phyloP scores from a whole-genome alignment of 2,797 vertebrate species.

The Alauda arvensis region DNA sequence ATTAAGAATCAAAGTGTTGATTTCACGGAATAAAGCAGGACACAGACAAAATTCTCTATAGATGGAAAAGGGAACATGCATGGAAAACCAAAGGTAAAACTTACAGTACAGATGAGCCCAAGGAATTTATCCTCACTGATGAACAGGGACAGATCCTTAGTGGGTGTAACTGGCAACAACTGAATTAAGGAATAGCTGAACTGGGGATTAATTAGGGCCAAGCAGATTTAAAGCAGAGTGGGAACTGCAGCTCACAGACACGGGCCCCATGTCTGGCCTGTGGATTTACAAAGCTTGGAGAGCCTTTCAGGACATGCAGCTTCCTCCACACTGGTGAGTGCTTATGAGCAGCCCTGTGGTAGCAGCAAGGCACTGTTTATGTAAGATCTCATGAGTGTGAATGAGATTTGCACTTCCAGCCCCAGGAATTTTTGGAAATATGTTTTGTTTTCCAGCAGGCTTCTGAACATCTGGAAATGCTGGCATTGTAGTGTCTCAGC shows the following conservation, averaged over 20 bases:
- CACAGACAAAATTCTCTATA: neutral
- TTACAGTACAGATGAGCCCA: neutral
- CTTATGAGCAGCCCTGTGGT: neutral
- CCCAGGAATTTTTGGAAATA: constrained; percentile 16
- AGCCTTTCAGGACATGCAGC: neutral
- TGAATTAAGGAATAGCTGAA: neutral
- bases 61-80: neutral
- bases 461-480: constrained; percentile 49
- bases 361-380: neutral
- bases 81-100: neutral
- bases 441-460: constrained; percentile 30
- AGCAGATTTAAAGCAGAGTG: neutral
- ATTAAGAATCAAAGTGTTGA: neutral
- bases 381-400: neutral
- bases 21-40: neutral
- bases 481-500: neutral
- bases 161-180: neutral
- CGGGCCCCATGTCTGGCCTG: neutral
- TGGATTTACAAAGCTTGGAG: neutral
- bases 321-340: neutral
- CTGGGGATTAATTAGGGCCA: neutral
- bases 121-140: neutral
- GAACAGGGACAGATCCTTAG: neutral
- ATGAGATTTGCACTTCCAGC: constrained; percentile 33
- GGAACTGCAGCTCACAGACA: neutral